Percentiles rank a stretch among this genome's conserved stretches.
Evolutionary conservation across 2,797 vertebrate species (phyloP).

Genomic region (Sparidentex hasta): DNA sequence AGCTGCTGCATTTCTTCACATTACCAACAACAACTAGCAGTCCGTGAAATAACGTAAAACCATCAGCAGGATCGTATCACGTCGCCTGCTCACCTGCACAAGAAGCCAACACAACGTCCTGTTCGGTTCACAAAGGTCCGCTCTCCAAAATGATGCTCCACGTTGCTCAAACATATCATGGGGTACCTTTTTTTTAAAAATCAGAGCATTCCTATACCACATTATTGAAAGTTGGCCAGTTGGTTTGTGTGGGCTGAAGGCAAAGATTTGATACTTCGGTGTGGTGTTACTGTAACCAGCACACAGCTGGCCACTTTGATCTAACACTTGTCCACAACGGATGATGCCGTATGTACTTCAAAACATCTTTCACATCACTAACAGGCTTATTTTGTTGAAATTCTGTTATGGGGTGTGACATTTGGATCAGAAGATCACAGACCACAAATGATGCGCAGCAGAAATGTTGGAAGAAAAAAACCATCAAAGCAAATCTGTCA

Average conservation of each 20-base stretch:
- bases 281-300: neutral
- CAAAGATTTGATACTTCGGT: neutral
- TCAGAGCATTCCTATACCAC: no score
- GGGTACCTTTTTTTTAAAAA: neutral
- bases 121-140: neutral
- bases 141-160: neutral
- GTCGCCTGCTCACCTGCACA: neutral
- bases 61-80: neutral
- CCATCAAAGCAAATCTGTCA: no score
- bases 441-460: no score
- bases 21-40: neutral
- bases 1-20: neutral
- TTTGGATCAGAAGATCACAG: neutral
- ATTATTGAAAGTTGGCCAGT: neutral
- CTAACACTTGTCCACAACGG: neutral
- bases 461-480: no score
- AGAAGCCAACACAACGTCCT: neutral
- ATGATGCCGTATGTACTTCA: neutral
- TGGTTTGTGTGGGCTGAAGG: neutral
- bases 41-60: neutral
- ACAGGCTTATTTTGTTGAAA: neutral
- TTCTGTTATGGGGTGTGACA: neutral
- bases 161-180: neutral
- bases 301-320: neutral
- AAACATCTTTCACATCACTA: neutral